A percentile compares a stretch with the other conserved stretches of the same genome.
These are phyloP conservation scores for Chymomyza caudatula DNA, from an alignment of 2,888 invertebrate species.

Conservation along the genomic window DNA sequence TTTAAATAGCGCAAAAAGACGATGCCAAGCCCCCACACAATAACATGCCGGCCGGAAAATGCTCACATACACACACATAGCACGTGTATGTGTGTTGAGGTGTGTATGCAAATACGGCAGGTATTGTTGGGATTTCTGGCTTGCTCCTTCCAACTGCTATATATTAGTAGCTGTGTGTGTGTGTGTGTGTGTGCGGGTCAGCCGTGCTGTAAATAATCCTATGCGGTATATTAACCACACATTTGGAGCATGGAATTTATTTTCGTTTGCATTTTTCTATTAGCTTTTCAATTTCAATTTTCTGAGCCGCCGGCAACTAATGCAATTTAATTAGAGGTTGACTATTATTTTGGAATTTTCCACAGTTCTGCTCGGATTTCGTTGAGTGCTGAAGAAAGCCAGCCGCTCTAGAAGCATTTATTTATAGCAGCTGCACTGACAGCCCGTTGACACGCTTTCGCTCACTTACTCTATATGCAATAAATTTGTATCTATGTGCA, in stretches of 20 bases:
- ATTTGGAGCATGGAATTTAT: conserved; percentile 20
- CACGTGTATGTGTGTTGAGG: background rate
- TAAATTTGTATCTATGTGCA: background rate
- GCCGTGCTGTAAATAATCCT: conserved; percentile 38
- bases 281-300: conserved; percentile 39
- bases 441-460: background rate
- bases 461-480: background rate
- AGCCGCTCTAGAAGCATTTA: background rate
- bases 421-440: background rate
- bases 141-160: background rate
- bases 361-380: conserved; percentile 7
- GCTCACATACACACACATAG: background rate
- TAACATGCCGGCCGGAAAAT: too few relatives aligned
- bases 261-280: conserved; percentile 13
- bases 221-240: conserved; percentile 11
- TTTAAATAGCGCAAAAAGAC: conserved; percentile 44
- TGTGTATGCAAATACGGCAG: background rate
- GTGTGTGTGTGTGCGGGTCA: background rate
- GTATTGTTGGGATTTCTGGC: background rate
- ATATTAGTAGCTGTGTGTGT: background rate
- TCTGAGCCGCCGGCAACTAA: conserved; percentile 11
- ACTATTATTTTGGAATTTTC: conserved; percentile 28
- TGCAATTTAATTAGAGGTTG: conserved; percentile 56
- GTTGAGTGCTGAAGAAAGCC: background rate
- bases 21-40: background rate